phyloP scores from a whole-genome alignment of 2,888 invertebrate species.

The Hyppa rectilinea region DNA sequence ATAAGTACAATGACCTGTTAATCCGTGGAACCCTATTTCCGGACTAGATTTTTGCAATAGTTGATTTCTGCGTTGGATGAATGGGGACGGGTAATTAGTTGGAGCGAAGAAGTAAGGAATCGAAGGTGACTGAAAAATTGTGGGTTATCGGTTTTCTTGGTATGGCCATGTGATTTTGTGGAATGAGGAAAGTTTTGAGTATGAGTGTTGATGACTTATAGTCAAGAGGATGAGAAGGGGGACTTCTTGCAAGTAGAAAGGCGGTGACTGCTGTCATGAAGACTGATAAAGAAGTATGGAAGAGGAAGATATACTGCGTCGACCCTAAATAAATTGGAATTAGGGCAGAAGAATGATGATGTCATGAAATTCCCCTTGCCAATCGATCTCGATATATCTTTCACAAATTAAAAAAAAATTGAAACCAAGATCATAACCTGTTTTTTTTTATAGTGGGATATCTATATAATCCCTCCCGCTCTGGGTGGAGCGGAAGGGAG shows the following conservation, averaged over 20 bases:
- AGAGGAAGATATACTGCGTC: neutral
- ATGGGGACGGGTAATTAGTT: neutral
- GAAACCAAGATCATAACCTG: neutral
- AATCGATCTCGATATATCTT: neutral
- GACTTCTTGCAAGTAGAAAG: too few relatives aligned
- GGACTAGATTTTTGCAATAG: conserved; percentile 28
- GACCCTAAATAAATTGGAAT: neutral
- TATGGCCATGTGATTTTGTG: neutral
- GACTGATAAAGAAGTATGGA: neutral
- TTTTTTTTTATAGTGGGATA: too few relatives aligned
- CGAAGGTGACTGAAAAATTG: neutral
- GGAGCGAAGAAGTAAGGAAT: neutral
- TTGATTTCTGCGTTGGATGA: neutral
- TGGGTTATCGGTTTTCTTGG: neutral
- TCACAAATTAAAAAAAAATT: too few relatives aligned
- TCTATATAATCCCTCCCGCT: too few relatives aligned
- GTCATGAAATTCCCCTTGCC: neutral
- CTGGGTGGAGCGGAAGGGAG: too few relatives aligned
- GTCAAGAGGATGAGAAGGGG: too few relatives aligned
- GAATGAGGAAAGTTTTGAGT: neutral
- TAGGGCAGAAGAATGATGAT: neutral
- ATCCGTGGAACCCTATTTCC: conserved; percentile 34
- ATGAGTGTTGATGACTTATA: neutral
- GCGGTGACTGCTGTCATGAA: neutral
- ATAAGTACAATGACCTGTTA: conserved; percentile 26